phyloP scores from a whole-genome alignment of 2,888 invertebrate species.

The Melinaea menophilus region DNA sequence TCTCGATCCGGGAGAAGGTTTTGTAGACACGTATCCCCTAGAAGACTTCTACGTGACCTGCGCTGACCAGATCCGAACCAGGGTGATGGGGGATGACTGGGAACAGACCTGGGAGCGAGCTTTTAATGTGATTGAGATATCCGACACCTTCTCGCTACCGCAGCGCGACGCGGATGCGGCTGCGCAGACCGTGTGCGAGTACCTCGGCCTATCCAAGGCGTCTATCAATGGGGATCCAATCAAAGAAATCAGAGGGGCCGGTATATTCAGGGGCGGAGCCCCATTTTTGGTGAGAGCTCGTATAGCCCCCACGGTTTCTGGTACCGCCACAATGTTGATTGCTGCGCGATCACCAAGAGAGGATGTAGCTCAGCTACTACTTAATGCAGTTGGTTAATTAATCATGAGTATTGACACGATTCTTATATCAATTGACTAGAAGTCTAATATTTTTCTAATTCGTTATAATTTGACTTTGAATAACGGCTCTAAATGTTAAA shows the following conservation, averaged over 20 bases:
- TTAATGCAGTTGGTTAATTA: slow-evolving; percentile 88
- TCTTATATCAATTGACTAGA: slow-evolving; percentile 5
- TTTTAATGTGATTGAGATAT: slow-evolving; percentile 83
- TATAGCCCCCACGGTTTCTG: slow-evolving; percentile 82
- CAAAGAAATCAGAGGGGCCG: slow-evolving; percentile 73
- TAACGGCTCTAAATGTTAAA: no score
- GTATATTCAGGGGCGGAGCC: slow-evolving; percentile 93
- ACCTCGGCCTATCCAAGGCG: slow-evolving; percentile 56
- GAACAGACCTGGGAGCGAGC: slow-evolving; percentile 88
- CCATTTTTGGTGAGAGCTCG: slow-evolving; percentile 93
- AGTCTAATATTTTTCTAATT: background rate
- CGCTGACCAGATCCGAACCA: slow-evolving; percentile 60
- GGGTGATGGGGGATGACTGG: slow-evolving; percentile 58
- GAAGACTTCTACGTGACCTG: slow-evolving; percentile 84
- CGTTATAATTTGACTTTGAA: no score
- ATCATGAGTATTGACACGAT: background rate
- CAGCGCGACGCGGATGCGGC: slow-evolving; percentile 61
- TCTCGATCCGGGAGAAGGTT: slow-evolving; percentile 97
- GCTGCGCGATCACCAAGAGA: slow-evolving; percentile 92
- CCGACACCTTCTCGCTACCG: slow-evolving; percentile 95
- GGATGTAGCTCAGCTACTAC: slow-evolving; percentile 90
- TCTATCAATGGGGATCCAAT: slow-evolving; percentile 63
- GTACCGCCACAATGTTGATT: slow-evolving; percentile 93
- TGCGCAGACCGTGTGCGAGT: slow-evolving; percentile 63
- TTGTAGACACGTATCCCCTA: slow-evolving; percentile 96